These are phyloP conservation scores for Kobus ellipsiprymnus DNA, from an alignment of 2,113 vertebrate genomes.

Conservation along the genomic window DNA sequence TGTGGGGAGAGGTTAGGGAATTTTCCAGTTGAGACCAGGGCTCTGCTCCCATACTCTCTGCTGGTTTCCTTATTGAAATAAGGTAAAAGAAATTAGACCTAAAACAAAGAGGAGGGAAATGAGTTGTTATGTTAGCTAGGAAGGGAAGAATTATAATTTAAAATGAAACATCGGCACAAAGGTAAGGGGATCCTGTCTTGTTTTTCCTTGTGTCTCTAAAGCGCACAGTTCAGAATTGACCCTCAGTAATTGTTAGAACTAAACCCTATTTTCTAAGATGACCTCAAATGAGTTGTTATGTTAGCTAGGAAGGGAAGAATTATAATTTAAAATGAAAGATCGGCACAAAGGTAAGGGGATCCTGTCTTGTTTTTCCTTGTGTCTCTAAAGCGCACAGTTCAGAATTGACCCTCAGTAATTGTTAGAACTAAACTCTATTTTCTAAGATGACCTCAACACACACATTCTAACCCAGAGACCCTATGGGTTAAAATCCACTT, in stretches of 20 bases:
- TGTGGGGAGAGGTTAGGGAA: too few relatives aligned
- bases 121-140: neutral
- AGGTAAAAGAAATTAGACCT: neutral
- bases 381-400: neutral
- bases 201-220: neutral
- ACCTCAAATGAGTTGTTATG: neutral
- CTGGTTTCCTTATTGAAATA: neutral
- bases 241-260: neutral
- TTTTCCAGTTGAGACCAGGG: neutral
- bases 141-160: neutral
- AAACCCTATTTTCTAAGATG: neutral
- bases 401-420: neutral
- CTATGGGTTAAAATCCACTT: neutral
- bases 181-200: neutral
- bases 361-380: neutral
- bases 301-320: neutral
- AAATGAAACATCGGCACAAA: neutral
- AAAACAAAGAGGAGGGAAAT: neutral
- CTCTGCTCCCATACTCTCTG: neutral
- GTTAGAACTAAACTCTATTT: neutral
- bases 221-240: neutral
- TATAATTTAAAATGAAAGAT: neutral
- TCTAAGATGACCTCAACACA: neutral
- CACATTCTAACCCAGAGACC: neutral
- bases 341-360: neutral